Base-by-base conservation (phyloP, 1,140 invertebrate genomes). In the Hypsibius dujardini region DNA sequence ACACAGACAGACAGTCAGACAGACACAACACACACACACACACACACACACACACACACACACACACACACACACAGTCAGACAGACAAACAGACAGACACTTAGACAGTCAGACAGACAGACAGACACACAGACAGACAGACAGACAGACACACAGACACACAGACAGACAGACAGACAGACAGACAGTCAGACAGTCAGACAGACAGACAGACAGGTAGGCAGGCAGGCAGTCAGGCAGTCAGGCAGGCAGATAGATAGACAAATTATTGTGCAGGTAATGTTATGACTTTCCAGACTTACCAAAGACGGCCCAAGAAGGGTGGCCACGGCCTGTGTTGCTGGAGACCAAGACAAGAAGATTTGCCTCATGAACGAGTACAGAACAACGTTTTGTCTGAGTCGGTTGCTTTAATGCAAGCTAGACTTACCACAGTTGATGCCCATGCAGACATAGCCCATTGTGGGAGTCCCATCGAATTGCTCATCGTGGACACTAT, bases 231-330 rank as follows among this genome's bases (percentile, higher is more conserved):
- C 28, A 28, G 28, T 28, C 28, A 28, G 28, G 28, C 28, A 28
- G 28, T 28, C 28, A 28, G 28, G 28, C 28, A 28, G 28, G 28
- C 28, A 28, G 28, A 28, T 28, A 28, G 50, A 12, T 12, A 56
- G 7, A 12, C 50, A 56, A 56, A 56, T n/a, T 56, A 12, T 56
- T 12, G 7, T 56, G 50, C n/a, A 12, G n/a, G 50, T 56, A 12
- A n/a, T n/a, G 50, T 12, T 12, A 56, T 56, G 50, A 56, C n/a
- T 7, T 56, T 56, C 50, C 7, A n/a, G 50, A 56, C 50, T 56
- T 56, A 56, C 50, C 7, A 56, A 12, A n/a, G 50, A 56, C n/a
- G 50, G 50, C 50, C 50, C 50, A 56, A 56, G 50, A 56, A 56
- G 50, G n/a, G 7, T 12, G 7, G 50, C 50, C n/a, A 56, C 50